Evolutionary conservation across 37 sponge, comb jelly and placozoan genomes (phyloP), one percentile per base, ranked within the genome.

Genomic region (Diacarnus erythraeanus): DNA sequence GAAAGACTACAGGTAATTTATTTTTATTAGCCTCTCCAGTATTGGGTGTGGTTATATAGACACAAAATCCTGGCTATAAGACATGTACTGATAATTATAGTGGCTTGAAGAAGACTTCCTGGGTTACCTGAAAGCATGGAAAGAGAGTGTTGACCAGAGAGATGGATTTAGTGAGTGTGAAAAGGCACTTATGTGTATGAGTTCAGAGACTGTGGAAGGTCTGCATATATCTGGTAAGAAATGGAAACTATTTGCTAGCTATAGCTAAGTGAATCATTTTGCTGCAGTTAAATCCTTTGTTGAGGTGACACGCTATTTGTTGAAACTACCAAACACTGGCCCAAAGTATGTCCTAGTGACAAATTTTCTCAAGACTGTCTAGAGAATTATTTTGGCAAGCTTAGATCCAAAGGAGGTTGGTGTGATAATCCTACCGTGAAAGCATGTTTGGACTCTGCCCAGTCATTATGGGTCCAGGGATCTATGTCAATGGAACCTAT

Each of bases 341-440:
- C 10, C 10, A 47, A 30, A 64, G 38, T 81, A 37, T 56, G 21
- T 81, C 10, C 64, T 81, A 72, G 72, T 71, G 81, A 81, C 33
- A 33, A 43, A 22, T 71, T 81, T 72, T 23, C 17, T 22, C 81
- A 71, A 36, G 81, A 81, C 54, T 63, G 63, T 35, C 60, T 81
- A 22, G 81, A 81, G 38, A 30, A 61, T 25, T 61, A 61, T 61
- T 61, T 61, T 61, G 21, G 64, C 64, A 15, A 61, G 18, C 64
- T 23, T 8, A 23, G 64, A 29, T 15, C 64, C 25, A 6, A 27
- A 61, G 64, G 64, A 61, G 69, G 54, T 44, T 27, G 70, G 20
- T 66, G 41, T 67, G 80, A 79, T 30, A 79, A 79, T 70, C 80
- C 80, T 33, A 44, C 80, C 18, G 69, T 41, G 10, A 67, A 67